Evolutionary conservation across 2,113 vertebrate genomes (phyloP), one percentile per base, ranked within the genome.

Genomic region (Argyrosomus japonicus): DNA sequence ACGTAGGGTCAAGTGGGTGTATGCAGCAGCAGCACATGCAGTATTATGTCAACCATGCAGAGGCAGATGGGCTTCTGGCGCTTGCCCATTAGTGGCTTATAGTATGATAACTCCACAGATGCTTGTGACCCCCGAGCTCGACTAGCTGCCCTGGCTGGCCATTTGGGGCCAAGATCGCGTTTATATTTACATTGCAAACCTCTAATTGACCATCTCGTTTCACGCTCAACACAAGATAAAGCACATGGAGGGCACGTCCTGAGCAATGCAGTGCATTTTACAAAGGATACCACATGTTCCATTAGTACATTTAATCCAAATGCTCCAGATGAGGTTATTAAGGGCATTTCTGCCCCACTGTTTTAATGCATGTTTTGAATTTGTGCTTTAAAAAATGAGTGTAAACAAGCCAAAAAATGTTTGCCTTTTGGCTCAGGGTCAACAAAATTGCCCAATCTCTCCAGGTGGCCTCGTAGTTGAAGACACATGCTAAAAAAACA

Each of bases 1-100:
- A 92, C 82, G 71, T 36, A 60, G 90, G 94, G 94, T 95, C 93
- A 94, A 95, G 94, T 93, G 93, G 92, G 88, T 89, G 91, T 92
- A 40, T 82, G 79, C 70, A 75, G 77, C 84, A 80, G 79, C 51
- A 78, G 87, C 71, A 64, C 32, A 40, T 56, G 75, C 53, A 43
- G 79, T 76, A 84, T 85, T 79, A 75, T 81, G 80, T 77, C 3
- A 36, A 78, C 53, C 40, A 32, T 71, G 87, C 68, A 61, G 77
- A 80, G 62, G 82, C 89, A 91, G 91, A 90, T 89, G 86, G 91
- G 77, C 25, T 58, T 77, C 56, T 92, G 67, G 78, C 62, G 19
- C 54, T 75, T 56, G 29, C 79, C 79, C 86, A 83, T 90, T 91
- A 86, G 81, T 77, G 73, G 72, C 79, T 85, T 81, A 77, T 84